Conservation (phyloP, 1,140 invertebrate species). For the Neodiprion virginianus region DNA sequence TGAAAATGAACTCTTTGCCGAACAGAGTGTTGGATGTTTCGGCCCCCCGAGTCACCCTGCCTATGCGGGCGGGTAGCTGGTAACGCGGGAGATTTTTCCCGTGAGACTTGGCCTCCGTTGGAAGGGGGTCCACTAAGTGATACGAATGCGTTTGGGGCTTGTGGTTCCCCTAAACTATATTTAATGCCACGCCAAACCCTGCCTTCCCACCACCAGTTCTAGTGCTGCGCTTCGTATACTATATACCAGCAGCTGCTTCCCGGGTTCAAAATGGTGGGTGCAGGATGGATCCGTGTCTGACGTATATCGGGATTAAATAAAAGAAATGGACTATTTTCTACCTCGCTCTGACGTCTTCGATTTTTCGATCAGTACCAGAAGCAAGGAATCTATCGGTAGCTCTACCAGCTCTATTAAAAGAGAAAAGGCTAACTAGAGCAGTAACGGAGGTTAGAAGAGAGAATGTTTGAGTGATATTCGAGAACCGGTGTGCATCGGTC, state of each 20-base stretch:
- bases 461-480: too few species aligned
- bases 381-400: too few species aligned
- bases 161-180: slow-evolving; percentile 49
- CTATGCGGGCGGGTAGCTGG: too few species aligned
- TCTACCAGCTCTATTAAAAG: too few species aligned
- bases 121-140: slow-evolving; percentile 45
- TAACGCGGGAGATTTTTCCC: slow-evolving; percentile 28
- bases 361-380: not conserved
- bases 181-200: slow-evolving; percentile 38
- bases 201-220: too few species aligned
- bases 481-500: too few species aligned
- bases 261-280: too few species aligned
- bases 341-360: not conserved
- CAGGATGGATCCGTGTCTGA: too few species aligned
- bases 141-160: slow-evolving; percentile 51
- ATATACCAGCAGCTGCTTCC: too few species aligned
- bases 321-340: not conserved
- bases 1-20: slow-evolving; percentile 36
- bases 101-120: slow-evolving; percentile 19
- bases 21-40: not conserved
- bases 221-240: too few species aligned
- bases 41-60: not conserved
- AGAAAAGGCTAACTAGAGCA: too few species aligned
- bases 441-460: too few species aligned
- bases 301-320: not conserved